Evolutionary conservation across 1,140 invertebrate genomes (phyloP).

Genomic region (Platyura marginata): DNA sequence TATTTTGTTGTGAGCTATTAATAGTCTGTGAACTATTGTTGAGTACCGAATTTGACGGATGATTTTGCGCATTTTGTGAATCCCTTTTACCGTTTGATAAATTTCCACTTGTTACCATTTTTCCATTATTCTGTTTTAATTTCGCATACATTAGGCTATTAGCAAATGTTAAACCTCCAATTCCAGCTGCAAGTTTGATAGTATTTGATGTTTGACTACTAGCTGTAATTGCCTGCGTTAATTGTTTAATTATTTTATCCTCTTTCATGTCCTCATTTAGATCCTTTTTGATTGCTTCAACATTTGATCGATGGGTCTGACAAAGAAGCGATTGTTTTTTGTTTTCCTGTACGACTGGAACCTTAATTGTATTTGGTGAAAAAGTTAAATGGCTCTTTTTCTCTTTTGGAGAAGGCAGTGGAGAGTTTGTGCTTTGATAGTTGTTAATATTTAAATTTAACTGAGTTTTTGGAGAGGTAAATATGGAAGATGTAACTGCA

Average conservation of each 20-base stretch:
- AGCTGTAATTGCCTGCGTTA: constrained; percentile 27
- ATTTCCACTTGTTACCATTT: constrained; percentile 1
- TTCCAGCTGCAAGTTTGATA: constrained; percentile 21
- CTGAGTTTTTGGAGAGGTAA: constrained; percentile 10
- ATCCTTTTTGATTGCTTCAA: constrained; percentile 3
- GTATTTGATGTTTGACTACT: constrained; percentile 17
- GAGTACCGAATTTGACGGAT: background rate
- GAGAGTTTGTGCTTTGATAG: constrained; percentile 21
- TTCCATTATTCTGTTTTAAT: constrained; percentile 14
- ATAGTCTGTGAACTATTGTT: background rate
- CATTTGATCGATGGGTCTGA: background rate
- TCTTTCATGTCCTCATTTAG: constrained; percentile 1
- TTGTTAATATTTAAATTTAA: constrained; percentile 13
- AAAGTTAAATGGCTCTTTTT: constrained; percentile 45
- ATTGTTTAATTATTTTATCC: constrained; percentile 24
- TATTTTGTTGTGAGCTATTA: background rate
- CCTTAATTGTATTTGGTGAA: constrained; percentile 40
- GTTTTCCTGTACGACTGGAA: constrained; percentile 28
- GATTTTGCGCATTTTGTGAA: background rate
- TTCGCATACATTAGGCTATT: constrained; percentile 21
- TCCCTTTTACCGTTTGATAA: background rate
- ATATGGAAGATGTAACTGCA: constrained; percentile 14
- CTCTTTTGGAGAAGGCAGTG: constrained; percentile 27
- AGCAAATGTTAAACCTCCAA: constrained; percentile 23
- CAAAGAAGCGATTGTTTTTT: constrained; percentile 10